A percentile compares a stretch with the other conserved stretches of the same genome.
These are phyloP conservation scores for Hymenopus coronatus DNA, from an alignment of 2,888 invertebrate species.

Conservation along the genomic window DNA sequence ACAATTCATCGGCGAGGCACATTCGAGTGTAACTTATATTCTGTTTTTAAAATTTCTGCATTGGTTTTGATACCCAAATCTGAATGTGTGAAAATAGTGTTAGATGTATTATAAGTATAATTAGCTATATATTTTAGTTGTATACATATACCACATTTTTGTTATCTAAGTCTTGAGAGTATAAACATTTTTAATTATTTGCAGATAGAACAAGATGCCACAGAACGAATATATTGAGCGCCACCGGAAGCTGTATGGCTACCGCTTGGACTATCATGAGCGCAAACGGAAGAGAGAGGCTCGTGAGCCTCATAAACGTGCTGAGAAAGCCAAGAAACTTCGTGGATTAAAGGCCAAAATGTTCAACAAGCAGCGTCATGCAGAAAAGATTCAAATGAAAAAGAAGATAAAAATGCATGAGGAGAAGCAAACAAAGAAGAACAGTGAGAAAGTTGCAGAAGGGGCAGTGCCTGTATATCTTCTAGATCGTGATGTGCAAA, in stretches of 20 bases:
- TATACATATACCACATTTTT: too few relatives aligned
- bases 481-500: slow-evolving; percentile 94
- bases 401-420: slow-evolving; percentile 98
- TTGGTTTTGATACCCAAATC: too few relatives aligned
- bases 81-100: too few relatives aligned
- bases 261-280: slow-evolving; percentile 96
- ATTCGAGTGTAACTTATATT: too few relatives aligned
- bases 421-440: slow-evolving; percentile 85
- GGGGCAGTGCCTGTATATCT: slow-evolving; percentile 95
- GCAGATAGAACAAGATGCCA: slow-evolving; percentile 65
- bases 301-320: slow-evolving; percentile 85
- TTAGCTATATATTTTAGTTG: too few relatives aligned
- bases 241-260: slow-evolving; percentile 93
- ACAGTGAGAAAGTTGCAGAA: slow-evolving; percentile 77
- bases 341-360: slow-evolving; percentile 97
- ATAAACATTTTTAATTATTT: not conserved
- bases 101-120: too few relatives aligned
- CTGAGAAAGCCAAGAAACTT: slow-evolving; percentile 86
- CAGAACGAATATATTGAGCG: slow-evolving; percentile 99
- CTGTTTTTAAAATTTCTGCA: too few relatives aligned
- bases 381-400: slow-evolving; percentile 99
- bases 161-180: too few relatives aligned
- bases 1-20: too few relatives aligned
- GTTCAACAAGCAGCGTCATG: slow-evolving; percentile 92
- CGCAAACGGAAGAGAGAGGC: slow-evolving; percentile 93